Evolutionary conservation across 2,797 vertebrate genomes (phyloP).

Genomic region (Echeneis naucrates): DNA sequence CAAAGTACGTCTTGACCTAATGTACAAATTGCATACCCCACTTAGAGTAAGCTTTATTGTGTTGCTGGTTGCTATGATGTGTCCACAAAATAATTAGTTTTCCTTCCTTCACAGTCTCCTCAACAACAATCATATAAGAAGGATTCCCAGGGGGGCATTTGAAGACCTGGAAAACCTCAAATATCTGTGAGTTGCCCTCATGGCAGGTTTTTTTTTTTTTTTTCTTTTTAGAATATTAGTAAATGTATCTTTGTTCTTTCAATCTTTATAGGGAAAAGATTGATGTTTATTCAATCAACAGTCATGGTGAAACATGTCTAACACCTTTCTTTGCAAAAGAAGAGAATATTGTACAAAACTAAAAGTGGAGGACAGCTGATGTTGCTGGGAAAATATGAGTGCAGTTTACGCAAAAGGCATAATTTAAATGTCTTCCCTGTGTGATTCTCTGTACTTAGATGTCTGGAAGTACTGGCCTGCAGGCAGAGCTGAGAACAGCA

Average conservation of each 20-base stretch:
- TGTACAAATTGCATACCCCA: neutral
- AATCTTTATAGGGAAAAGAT: neutral
- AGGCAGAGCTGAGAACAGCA: constrained; percentile 43
- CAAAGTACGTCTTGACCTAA: neutral
- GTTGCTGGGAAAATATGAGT: constrained; percentile 3
- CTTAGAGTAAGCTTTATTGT: neutral
- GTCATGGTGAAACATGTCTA: constrained; percentile 6
- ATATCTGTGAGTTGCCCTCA: constrained; percentile 93
- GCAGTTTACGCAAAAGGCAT: constrained; percentile 22
- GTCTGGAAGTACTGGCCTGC: constrained; percentile 64
- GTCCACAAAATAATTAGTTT: constrained; percentile 32
- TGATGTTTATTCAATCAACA: constrained; percentile 6
- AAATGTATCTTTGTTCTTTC: constrained; percentile 17
- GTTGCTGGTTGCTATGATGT: neutral
- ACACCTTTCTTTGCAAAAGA: neutral
- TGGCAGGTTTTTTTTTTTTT: constrained; percentile 22
- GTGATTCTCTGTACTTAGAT: constrained; percentile 63
- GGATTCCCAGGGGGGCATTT: constrained; percentile 92
- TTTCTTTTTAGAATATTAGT: constrained; percentile 20
- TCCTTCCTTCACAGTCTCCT: constrained; percentile 87
- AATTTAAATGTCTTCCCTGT: constrained; percentile 38
- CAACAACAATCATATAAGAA: constrained; percentile 98
- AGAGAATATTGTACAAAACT: neutral
- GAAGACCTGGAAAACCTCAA: constrained; percentile 98
- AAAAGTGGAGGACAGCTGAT: constrained; percentile 15